Evolutionary conservation across 1,140 invertebrate species (phyloP).

Genomic region (Centruroides sculpturatus): DNA sequence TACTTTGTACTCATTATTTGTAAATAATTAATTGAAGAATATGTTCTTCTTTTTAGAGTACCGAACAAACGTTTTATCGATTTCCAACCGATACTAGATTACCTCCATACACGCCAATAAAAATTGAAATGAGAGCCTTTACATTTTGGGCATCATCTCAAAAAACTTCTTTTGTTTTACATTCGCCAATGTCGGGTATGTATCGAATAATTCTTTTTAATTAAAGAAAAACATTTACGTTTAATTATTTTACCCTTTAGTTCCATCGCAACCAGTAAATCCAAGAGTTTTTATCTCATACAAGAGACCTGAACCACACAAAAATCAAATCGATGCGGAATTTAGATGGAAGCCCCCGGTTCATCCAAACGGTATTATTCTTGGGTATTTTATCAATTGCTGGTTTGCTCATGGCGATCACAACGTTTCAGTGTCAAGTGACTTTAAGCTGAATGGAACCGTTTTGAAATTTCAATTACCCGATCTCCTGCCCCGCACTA

Average conservation of each 20-base stretch:
- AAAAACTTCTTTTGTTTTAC: constrained; percentile 28
- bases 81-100: constrained; percentile 37
- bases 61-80: constrained; percentile 23
- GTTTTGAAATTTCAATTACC: constrained; percentile 39
- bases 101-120: constrained; percentile 48
- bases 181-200: constrained; percentile 29
- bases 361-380: not conserved
- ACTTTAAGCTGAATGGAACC: constrained; percentile 22
- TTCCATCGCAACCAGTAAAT: constrained; percentile 50
- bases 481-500: constrained; percentile 41
- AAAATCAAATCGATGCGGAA: constrained; percentile 20
- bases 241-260: constrained; percentile 13
- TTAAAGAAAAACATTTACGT: too few species aligned
- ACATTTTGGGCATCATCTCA: constrained; percentile 67
- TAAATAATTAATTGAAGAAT: not conserved
- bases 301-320: constrained; percentile 22
- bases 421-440: constrained; percentile 19
- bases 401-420: constrained; percentile 19
- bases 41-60: constrained; percentile 13
- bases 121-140: constrained; percentile 55
- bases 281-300: constrained; percentile 47
- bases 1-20: not conserved
- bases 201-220: too few species aligned
- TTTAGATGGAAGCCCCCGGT: not conserved
- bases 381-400: not conserved